phyloP scores from a whole-genome alignment of 2,888 invertebrate species.

The Epinotia demarniana region DNA sequence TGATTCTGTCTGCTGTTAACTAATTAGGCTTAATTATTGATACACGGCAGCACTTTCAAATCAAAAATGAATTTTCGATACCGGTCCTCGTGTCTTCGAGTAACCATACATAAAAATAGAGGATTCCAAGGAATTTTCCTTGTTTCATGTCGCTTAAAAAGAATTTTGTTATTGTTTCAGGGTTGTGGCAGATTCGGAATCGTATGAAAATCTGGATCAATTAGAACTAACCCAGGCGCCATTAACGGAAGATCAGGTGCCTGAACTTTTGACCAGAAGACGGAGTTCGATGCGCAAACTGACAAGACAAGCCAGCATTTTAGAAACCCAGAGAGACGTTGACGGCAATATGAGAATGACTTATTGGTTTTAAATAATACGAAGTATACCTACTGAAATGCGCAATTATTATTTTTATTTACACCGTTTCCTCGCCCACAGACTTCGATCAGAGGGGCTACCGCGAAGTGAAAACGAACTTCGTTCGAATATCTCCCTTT shows the following conservation, averaged over 20 bases:
- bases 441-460: too few relatives aligned
- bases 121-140: too few relatives aligned
- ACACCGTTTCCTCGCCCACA: too few relatives aligned
- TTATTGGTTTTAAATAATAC: constrained; percentile 89
- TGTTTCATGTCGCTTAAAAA: background rate
- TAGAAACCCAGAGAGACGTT: constrained; percentile 92
- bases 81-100: too few relatives aligned
- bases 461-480: too few relatives aligned
- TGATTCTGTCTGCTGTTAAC: too few relatives aligned
- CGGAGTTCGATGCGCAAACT: constrained; percentile 87
- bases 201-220: constrained; percentile 90
- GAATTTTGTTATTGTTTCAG: constrained; percentile 67
- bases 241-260: constrained; percentile 61
- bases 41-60: too few relatives aligned
- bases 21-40: too few relatives aligned
- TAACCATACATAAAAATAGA: too few relatives aligned
- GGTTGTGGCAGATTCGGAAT: constrained; percentile 82
- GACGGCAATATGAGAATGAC: constrained; percentile 94
- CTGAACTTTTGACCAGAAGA: constrained; percentile 63
- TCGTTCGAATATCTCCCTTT: too few relatives aligned
- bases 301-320: constrained; percentile 90
- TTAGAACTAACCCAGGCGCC: constrained; percentile 77
- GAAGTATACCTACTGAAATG: constrained; percentile 2
- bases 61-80: too few relatives aligned
- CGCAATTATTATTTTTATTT: constrained; percentile 14